phyloP scores from a whole-genome alignment of 2,797 vertebrate species.

The Pogonophryne albipinna region DNA sequence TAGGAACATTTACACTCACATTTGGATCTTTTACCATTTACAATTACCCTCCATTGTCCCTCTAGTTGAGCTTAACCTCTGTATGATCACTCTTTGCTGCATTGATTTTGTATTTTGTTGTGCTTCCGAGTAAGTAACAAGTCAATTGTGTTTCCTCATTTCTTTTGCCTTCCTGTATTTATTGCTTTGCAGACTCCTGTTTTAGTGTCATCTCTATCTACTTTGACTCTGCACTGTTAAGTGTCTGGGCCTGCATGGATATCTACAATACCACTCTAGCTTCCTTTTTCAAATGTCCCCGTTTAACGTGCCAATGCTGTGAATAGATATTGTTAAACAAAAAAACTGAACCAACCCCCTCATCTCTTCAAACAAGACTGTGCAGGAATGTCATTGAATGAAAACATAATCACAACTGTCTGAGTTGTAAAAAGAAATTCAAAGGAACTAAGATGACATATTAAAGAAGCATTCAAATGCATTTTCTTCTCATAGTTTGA shows the following conservation, averaged over 20 bases:
- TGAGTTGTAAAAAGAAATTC: conserved; percentile 7
- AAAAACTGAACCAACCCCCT: conserved; percentile 35
- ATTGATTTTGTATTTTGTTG: conserved; percentile 5
- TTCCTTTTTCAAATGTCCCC: conserved; percentile 34
- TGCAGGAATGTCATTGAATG: conserved; percentile 35
- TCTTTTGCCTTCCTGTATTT: conserved; percentile 32
- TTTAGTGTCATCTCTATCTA: conserved; percentile 40
- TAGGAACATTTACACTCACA: conserved; percentile 12
- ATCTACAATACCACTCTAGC: conserved; percentile 35
- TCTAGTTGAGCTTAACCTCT: conserved; percentile 35
- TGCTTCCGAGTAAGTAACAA: conserved; percentile 15
- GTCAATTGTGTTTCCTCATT: conserved; percentile 18
- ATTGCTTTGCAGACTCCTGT: conserved; percentile 34
- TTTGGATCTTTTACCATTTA: conserved; percentile 11
- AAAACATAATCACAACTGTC: conserved; percentile 31
- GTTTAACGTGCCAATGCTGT: neutral
- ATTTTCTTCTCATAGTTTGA: conserved; percentile 1
- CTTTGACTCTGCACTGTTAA: conserved; percentile 24
- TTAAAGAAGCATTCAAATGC: conserved; percentile 1
- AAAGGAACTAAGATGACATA: conserved; percentile 21
- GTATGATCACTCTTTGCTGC: conserved; percentile 15
- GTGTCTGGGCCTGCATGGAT: conserved; percentile 33
- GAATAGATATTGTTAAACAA: conserved; percentile 44
- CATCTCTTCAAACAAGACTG: conserved; percentile 32
- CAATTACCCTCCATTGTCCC: conserved; percentile 10